These are phyloP conservation scores for Phyllotis vaccarum DNA, from an alignment of 2,797 vertebrate species.

Conservation along the genomic window DNA sequence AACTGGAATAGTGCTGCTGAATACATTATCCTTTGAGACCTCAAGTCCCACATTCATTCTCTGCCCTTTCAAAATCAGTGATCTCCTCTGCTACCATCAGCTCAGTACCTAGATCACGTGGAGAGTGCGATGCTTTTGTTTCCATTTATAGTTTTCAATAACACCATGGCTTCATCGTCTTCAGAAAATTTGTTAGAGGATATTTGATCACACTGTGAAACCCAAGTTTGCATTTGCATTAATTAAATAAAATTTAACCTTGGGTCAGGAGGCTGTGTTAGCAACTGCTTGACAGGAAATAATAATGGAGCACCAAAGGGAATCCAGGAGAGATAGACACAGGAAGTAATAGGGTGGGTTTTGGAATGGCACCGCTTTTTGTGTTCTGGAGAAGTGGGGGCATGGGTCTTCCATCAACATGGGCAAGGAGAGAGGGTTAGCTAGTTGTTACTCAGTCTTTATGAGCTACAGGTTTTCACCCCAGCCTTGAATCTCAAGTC, in stretches of 20 bases:
- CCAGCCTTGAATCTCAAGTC: neutral
- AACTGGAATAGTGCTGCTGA: slow-evolving; percentile 72
- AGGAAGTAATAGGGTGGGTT: neutral
- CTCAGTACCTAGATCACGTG: slow-evolving; percentile 47
- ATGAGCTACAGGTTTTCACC: neutral
- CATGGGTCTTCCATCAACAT: too few relatives aligned
- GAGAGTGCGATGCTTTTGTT: slow-evolving; percentile 40
- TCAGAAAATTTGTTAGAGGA: neutral
- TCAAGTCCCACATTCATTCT: slow-evolving; percentile 23
- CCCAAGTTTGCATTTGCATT: neutral
- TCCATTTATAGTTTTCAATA: slow-evolving; percentile 36
- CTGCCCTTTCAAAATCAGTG: slow-evolving; percentile 57
- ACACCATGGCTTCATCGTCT: neutral
- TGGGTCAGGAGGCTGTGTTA: neutral
- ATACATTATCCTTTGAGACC: slow-evolving; percentile 65
- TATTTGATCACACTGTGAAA: neutral
- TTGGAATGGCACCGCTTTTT: neutral
- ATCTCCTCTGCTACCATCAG: slow-evolving; percentile 57
- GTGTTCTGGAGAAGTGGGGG: neutral
- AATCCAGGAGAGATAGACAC: neutral
- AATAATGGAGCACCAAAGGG: neutral
- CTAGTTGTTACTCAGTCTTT: neutral
- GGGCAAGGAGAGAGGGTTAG: neutral
- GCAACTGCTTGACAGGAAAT: neutral
- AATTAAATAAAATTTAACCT: neutral